phyloP scores from a whole-genome alignment of 2,113 vertebrate species.

The Bombycilla garrulus region DNA sequence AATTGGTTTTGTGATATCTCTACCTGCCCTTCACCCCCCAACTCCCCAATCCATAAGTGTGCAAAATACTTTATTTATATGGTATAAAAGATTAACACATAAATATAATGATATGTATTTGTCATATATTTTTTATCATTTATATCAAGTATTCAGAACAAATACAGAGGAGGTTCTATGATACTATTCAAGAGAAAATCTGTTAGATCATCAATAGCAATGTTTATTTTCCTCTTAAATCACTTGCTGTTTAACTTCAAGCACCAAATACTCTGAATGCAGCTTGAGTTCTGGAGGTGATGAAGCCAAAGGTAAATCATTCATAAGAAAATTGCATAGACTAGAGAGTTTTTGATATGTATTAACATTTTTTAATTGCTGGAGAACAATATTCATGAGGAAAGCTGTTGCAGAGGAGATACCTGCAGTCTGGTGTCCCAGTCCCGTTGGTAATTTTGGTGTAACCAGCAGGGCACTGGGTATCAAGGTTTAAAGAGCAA shows the following conservation, averaged over 20 bases:
- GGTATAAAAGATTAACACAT: not conserved
- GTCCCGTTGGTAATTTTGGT: conserved; percentile 57
- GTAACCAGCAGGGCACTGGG: conserved; percentile 69
- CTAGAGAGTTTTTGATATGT: not conserved
- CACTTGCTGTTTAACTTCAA: not conserved
- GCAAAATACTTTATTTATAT: not conserved
- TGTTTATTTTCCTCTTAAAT: not conserved
- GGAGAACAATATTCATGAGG: not conserved
- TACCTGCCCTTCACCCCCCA: not conserved
- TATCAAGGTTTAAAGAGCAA: conserved; percentile 52
- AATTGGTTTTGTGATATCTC: not conserved
- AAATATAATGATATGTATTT: not conserved
- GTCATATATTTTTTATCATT: not conserved
- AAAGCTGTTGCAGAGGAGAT: not conserved
- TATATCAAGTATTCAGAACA: not conserved
- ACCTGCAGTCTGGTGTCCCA: conserved; percentile 77
- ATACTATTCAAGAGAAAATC: not conserved
- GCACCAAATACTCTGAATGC: not conserved
- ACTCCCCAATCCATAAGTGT: fast-evolving
- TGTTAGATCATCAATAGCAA: not conserved
- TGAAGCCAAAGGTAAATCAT: not conserved
- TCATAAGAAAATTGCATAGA: not conserved
- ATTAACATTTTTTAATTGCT: not conserved
- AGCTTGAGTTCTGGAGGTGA: not conserved
- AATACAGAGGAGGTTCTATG: not conserved